Evolutionary conservation across 2,113 vertebrate species (phyloP), one percentile per base, ranked within the genome.

Genomic region (Phocoena sinus): DNA sequence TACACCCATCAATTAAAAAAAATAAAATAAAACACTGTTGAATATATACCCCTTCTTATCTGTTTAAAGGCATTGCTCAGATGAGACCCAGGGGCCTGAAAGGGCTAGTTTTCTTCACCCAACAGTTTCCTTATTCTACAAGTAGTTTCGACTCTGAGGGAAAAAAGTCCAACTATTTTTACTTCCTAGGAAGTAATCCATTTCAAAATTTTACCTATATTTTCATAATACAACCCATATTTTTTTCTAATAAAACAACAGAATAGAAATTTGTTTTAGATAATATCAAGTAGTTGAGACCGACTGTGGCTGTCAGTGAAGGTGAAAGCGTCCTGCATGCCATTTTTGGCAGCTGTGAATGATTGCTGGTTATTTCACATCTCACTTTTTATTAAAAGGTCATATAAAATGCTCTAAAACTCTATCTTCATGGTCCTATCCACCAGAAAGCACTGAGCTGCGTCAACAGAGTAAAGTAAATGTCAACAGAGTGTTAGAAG

Each of bases 361-460:
- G 73, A 74, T 31, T 68, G 87, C 18, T 94, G 14, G 1, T 44
- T 85, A 71, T 41, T 92, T 94, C 62, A 70, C 15, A 68, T 65
- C 50, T 91, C 47, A 31, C 7, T 76, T 91, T 94, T 79, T 76
- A 93, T 79, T 89, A 74, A 95, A 93, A 94, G n/a, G 3, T 84
- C 91, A 90, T 31, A 67, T 9, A 68, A 92, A 91, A 58, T 87
- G 25, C 25, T 62, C 95, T 95, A 50, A 87, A 94, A 95, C 58
- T 74, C 71, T 95, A 18, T 67, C 13, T 83, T 71, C 25, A 5
- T 41, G 20, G 6, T 85, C 68, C 53, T 82, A 68, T 7, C 26
- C 17, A 90, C 53, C 33, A 92, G 60, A 95, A 97, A 67, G 6
- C 13, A 89, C 26, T 60, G 31, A 74, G 33, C 25, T 79, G 1